These are phyloP conservation scores for Catocala nupta DNA, from an alignment of 2,888 invertebrate genomes.

Conservation along the genomic window DNA sequence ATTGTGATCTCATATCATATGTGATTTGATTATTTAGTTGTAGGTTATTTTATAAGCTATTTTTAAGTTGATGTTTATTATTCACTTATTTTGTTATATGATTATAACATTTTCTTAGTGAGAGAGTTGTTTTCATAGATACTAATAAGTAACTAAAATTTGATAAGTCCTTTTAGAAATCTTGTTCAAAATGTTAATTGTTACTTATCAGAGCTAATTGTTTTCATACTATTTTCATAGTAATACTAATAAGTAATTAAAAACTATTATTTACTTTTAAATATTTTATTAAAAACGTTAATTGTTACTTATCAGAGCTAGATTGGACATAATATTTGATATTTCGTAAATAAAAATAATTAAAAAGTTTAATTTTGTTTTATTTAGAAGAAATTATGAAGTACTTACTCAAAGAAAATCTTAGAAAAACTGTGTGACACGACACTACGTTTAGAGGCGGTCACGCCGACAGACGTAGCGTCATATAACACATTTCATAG, in stretches of 20 bases:
- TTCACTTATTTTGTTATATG: conserved; percentile 10
- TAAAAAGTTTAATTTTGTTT: conserved; percentile 11
- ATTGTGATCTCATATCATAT: conserved; percentile 10
- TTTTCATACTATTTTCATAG: conserved; percentile 9
- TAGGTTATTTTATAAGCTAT: conserved; percentile 12
- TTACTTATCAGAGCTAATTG: conserved; percentile 9
- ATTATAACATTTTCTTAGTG: conserved; percentile 12
- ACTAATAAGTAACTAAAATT: conserved; percentile 12
- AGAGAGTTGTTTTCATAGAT: conserved; percentile 12
- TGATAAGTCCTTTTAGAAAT: conserved; percentile 10
- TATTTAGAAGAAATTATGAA: conserved; percentile 8
- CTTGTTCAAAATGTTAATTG: conserved; percentile 11
- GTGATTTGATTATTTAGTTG: conserved; percentile 12
- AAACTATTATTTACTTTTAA: conserved; percentile 10
- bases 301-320: conserved; percentile 12
- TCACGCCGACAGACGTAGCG: conserved; percentile 2
- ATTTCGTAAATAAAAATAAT: conserved; percentile 7
- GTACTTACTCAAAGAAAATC: conserved; percentile 9
- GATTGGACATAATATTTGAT: conserved; percentile 11
- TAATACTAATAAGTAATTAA: conserved; percentile 12
- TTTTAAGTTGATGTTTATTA: conserved; percentile 12
- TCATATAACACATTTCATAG: no score
- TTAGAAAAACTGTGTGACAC: conserved; percentile 7
- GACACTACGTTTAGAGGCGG: conserved; percentile 8
- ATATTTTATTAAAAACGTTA: conserved; percentile 12